Base-by-base conservation (phyloP, 2,113 vertebrate genomes). In the Ctenomys sociabilis region DNA sequence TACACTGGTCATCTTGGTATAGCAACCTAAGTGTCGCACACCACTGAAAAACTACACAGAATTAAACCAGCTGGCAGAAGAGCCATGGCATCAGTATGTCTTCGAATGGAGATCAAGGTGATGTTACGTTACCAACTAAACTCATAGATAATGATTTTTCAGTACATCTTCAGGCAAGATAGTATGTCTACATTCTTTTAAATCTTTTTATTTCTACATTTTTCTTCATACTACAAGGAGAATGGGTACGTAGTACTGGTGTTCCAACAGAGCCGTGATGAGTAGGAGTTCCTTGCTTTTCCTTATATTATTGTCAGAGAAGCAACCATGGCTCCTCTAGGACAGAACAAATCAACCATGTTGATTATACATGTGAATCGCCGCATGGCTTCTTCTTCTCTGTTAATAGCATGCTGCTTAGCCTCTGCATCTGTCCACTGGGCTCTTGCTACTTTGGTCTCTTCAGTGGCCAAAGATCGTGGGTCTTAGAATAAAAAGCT, bases 141-240 rank as follows among this genome's bases (percentile, higher is more conserved):
- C 12, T 93, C 92, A 96, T 30, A n/a, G 66, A 30, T 11, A 95
- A 66, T 96, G 87, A 88, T 95, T 94, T 97, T 95, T 95, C 88
- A 95, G 78, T 86, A 83, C 49, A 83, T 96, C 85, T 80, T 72
- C 45, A 77, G 57, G 61, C 59, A 88, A 75, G 37, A 92, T 40
- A 21, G 22, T 90, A 54, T 73, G 59, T 81, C 14, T 61, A 35
- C 64, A 49, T 87, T 95, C 37, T 78, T 88, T 95, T 92, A 91
- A 90, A 64, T 96, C 45, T 90, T 95, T 95, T 94, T 89, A 61
- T 93, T 89, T 89, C 87, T 95, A 73, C 32, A 63, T 84, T 94
- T 94, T 92, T 77, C 88, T 85, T 94, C 66, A 82, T 43, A 26
- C 26, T 77, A 49, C 90, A 91, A 92, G 40, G 70, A 81, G n/a